These are phyloP conservation scores for Oncorhynchus tshawytscha DNA, from an alignment of 2,113 vertebrate species.

Conservation along the genomic window DNA sequence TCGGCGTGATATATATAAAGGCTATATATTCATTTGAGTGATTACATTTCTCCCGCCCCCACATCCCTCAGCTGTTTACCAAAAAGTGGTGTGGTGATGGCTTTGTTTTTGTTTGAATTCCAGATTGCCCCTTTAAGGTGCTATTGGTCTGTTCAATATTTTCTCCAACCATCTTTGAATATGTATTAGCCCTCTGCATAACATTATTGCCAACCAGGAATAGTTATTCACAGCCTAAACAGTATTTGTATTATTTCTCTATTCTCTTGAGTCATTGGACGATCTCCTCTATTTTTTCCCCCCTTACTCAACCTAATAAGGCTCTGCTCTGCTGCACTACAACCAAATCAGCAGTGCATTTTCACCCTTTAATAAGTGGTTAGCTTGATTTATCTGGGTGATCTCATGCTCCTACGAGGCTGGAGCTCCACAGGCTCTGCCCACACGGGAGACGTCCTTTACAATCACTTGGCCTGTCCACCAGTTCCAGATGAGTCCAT, in stretches of 20 bases:
- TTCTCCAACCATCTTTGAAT: conserved; percentile 30
- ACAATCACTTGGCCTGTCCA: conserved; percentile 13
- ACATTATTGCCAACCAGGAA: conserved; percentile 37
- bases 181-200: conserved; percentile 15
- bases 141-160: not conserved
- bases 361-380: conserved; percentile 72
- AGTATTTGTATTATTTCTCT: conserved; percentile 65
- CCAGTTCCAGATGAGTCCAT: conserved; percentile 63
- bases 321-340: conserved; percentile 68
- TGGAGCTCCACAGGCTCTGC: conserved; percentile 50
- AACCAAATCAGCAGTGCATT: conserved; percentile 76
- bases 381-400: conserved; percentile 75
- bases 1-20: not conserved
- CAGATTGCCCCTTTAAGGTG: not conserved
- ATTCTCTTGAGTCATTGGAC: conserved; percentile 69
- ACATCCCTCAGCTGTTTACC: too few species aligned
- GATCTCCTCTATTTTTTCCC: conserved; percentile 73
- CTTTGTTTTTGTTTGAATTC: not conserved
- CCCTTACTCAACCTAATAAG: conserved; percentile 77
- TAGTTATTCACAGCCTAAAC: conserved; percentile 5
- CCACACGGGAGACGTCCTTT: conserved; percentile 39
- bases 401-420: conserved; percentile 46
- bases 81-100: not conserved
- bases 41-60: too few species aligned
- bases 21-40: too few species aligned